phyloP scores from a whole-genome alignment of 2,797 vertebrate species.

The Streptopelia turtur region DNA sequence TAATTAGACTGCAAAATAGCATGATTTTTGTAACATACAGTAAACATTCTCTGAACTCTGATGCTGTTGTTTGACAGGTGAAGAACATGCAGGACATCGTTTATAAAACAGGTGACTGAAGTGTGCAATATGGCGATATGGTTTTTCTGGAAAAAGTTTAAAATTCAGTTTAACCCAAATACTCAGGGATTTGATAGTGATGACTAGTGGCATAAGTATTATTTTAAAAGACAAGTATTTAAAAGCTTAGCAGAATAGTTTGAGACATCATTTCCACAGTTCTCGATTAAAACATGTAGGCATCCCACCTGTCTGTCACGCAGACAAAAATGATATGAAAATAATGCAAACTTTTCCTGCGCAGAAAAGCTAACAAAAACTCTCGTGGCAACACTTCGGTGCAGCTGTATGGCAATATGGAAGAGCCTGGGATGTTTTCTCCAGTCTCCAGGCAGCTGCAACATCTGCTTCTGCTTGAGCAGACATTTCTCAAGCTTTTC shows the following conservation, averaged over 20 bases:
- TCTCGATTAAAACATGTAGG: fast-evolving
- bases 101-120: not conserved
- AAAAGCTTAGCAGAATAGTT: not conserved
- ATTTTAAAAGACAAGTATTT: not conserved
- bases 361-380: not conserved
- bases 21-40: not conserved
- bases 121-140: fast-evolving
- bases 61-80: not conserved
- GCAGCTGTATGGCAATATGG: not conserved
- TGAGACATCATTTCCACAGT: fast-evolving
- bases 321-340: not conserved
- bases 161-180: not conserved
- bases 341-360: not conserved
- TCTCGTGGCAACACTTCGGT: fast-evolving
- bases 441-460: not conserved
- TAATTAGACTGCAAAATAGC: not conserved
- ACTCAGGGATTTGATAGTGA: not conserved
- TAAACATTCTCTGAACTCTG: not conserved
- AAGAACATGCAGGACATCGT: not conserved
- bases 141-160: not conserved
- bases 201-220: not conserved
- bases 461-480: not conserved
- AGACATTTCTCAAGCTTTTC: not conserved
- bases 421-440: not conserved
- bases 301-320: not conserved